These are phyloP conservation scores for Plectrocnemia conspersa DNA, from an alignment of 1,140 invertebrate species.

Conservation along the genomic window DNA sequence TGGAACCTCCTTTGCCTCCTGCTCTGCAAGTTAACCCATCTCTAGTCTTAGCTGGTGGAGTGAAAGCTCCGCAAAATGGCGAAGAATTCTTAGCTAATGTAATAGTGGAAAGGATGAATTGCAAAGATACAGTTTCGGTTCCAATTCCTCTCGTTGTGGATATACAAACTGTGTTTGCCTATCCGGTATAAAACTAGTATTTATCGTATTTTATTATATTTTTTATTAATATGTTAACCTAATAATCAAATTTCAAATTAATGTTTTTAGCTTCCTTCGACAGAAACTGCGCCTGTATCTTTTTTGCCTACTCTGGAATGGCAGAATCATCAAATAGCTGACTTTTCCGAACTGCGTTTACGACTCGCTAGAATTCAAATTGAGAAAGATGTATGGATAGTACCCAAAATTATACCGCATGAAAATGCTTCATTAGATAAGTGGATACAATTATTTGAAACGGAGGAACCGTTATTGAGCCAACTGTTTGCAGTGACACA, in stretches of 20 bases:
- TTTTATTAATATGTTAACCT: no score
- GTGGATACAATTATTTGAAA: conserved; percentile 29
- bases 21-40: conserved; percentile 19
- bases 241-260: no score
- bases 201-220: no score
- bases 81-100: conserved; percentile 28
- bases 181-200: no score
- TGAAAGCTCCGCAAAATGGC: conserved; percentile 23
- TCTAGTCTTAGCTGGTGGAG: neutral
- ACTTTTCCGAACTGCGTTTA: conserved; percentile 38
- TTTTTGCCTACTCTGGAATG: conserved; percentile 40
- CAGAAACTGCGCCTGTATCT: conserved; percentile 32
- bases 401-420: conserved; percentile 17
- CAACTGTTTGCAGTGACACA: conserved; percentile 34
- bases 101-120: conserved; percentile 26
- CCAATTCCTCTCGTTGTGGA: no score
- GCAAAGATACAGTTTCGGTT: conserved; percentile 20
- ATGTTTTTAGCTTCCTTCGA: conserved; percentile 33
- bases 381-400: conserved; percentile 27
- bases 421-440: conserved; percentile 21
- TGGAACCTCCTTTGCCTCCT: conserved; percentile 17
- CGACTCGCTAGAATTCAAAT: conserved; percentile 31
- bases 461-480: conserved; percentile 23
- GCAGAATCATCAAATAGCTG: conserved; percentile 40
- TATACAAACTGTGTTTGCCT: conserved; percentile 6